Evolutionary conservation across 2,113 vertebrate genomes (phyloP), one percentile per base, ranked within the genome.

Genomic region (Lepidothrix coronata): DNA sequence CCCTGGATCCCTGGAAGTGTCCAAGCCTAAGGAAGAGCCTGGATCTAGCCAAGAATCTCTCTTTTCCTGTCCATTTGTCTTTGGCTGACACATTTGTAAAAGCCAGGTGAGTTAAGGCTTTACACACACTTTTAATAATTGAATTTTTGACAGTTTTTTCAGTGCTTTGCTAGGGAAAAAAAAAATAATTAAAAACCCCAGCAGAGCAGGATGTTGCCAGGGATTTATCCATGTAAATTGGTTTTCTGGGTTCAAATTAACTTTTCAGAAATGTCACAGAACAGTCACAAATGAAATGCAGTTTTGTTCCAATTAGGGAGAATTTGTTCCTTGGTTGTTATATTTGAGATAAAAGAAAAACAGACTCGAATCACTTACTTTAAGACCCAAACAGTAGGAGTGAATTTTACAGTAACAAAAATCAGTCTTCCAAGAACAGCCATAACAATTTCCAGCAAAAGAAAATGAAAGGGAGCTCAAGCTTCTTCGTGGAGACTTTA

Each of bases 251-350:
- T 39, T 88, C 49, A 51, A 76, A 89, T 89, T 76, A 87, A 55
- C 62, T 93, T 41, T 74, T 85, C 70, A 95, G 74, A 89, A 91
- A 85, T 49, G 37, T 73, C 91, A 68, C 27, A 59, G 44, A 75
- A 39, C 14, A 67, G 24, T 59, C 43, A 51, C 49, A 62, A 65
- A 51, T 49, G 23, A 65, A 88, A 93, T 41, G 31, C 21, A 9
- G 17, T 7, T 95, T 48, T 84, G 39, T 48, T 78, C 74, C 6
- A 17, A 35, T 92, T 61, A 67, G 33, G 33, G 24, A 84, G 46
- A 51, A 27, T 66, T 74, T 70, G 4, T 57, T 84, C 11, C 15
- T 70, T 70, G 4, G 18, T 65, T 70, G 66, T 35, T 65, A 9
- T 22, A 61, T 74, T 81, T 89, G 27, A 33, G 24, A 12, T 19